Conservation (phyloP, 1,140 invertebrate species). For the Argopecten irradians region DNA sequence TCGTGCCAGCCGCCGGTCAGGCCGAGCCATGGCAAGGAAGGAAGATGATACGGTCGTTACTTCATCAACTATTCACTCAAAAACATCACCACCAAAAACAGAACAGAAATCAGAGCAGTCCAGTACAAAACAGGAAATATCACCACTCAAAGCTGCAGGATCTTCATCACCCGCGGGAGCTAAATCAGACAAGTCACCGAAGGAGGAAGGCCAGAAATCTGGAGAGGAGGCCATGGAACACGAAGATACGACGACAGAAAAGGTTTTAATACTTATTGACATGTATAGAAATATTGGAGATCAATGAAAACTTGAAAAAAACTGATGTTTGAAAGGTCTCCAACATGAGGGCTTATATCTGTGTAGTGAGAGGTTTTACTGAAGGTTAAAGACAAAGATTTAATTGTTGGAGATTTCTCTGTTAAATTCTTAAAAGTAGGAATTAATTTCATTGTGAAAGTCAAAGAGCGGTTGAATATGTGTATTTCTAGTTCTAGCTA, state of each 20-base stretch:
- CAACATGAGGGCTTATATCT: not conserved
- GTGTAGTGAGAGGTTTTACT: not conserved
- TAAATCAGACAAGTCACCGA: not conserved
- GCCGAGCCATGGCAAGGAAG: not conserved
- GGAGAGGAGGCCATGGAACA: constrained; percentile 3
- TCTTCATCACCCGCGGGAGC: not conserved
- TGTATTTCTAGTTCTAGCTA: too few relatives aligned
- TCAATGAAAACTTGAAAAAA: not conserved
- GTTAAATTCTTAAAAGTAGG: too few relatives aligned
- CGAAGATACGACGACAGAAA: not conserved
- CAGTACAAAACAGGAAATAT: not conserved
- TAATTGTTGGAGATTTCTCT: too few relatives aligned
- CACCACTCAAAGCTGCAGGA: not conserved
- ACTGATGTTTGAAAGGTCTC: not conserved
- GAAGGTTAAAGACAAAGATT: too few relatives aligned
- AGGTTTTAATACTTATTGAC: too few relatives aligned
- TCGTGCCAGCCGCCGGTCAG: not conserved
- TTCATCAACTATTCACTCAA: not conserved
- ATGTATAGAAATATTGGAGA: not conserved
- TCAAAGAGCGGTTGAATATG: too few relatives aligned
- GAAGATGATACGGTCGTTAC: not conserved
- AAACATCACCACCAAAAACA: not conserved
- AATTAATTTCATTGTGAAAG: too few relatives aligned
- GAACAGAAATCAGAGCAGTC: not conserved
- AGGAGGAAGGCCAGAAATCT: not conserved